Conservation (phyloP, 2,797 vertebrate species). For the Manis pentadactyla region DNA sequence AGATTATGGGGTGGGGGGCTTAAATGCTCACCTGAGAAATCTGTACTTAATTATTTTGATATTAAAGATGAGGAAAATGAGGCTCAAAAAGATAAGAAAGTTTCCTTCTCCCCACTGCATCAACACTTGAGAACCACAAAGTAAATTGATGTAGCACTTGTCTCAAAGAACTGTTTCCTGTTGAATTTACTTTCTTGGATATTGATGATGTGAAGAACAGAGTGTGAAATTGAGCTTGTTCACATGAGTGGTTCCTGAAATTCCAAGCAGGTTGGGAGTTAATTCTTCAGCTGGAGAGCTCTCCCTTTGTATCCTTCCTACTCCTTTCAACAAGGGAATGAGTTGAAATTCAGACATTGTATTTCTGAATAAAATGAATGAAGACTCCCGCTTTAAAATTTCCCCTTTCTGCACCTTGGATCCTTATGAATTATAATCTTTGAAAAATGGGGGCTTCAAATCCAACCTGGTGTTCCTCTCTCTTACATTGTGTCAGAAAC, state of each 20-base stretch:
- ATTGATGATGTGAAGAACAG: constrained; percentile 61
- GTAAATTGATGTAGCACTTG: constrained; percentile 39
- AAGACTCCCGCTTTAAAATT: background rate
- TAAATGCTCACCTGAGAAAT: background rate
- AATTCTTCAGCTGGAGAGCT: constrained; percentile 56
- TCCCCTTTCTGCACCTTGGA: background rate
- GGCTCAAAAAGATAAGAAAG: background rate
- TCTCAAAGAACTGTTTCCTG: constrained; percentile 63
- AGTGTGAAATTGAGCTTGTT: constrained; percentile 73
- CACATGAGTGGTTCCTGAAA: constrained; percentile 53
- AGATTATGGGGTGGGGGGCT: background rate
- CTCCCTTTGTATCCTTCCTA: constrained; percentile 1
- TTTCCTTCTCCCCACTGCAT: background rate
- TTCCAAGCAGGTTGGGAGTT: constrained; percentile 48
- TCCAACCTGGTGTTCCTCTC: background rate
- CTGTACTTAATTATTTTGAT: constrained; percentile 15
- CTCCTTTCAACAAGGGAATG: constrained; percentile 1
- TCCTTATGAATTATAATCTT: background rate
- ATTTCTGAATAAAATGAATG: constrained; percentile 32
- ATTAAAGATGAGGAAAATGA: background rate
- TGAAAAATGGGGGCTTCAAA: background rate
- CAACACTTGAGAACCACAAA: constrained; percentile 59
- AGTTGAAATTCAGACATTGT: constrained; percentile 42
- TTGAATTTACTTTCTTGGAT: constrained; percentile 62
- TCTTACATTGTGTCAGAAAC: background rate